A percentile compares a stretch with the other conserved stretches of the same genome.
Evolutionary conservation across 2,797 vertebrate genomes (phyloP).

Genomic region (Tapera naevia): DNA sequence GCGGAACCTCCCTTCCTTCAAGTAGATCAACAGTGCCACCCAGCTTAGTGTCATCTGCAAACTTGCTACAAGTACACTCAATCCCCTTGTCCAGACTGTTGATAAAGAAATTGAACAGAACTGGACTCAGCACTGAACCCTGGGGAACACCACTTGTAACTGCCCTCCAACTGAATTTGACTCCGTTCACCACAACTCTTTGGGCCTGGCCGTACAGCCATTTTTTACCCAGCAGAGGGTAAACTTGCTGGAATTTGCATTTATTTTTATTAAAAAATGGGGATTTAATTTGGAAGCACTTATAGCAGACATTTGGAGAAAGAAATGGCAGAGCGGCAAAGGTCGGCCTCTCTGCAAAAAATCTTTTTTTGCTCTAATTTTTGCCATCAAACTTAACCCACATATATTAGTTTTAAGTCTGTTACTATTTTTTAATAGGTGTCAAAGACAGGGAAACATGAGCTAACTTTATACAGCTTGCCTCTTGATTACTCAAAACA

Average conservation of each 20-base stretch:
- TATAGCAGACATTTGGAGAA: background rate
- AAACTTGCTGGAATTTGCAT: background rate
- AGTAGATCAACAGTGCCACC: too few relatives aligned
- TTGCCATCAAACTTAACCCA: background rate
- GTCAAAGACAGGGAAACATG: background rate
- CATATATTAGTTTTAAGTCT: background rate
- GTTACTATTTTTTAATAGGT: background rate
- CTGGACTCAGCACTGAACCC: too few relatives aligned
- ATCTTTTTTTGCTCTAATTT: background rate
- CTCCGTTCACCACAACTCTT: too few relatives aligned
- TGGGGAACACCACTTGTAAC: too few relatives aligned
- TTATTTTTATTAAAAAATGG: background rate
- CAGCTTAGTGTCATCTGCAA: too few relatives aligned
- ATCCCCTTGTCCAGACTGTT: too few relatives aligned
- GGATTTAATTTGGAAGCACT: background rate
- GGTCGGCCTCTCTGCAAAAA: accelerated
- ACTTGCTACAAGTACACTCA: too few relatives aligned
- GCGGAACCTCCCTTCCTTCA: too few relatives aligned
- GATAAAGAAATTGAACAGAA: too few relatives aligned
- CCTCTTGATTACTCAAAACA: background rate
- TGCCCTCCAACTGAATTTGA: too few relatives aligned
- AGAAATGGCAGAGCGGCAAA: background rate
- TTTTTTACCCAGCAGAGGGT: too few relatives aligned
- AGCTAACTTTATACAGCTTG: background rate
- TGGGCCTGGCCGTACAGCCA: too few relatives aligned